Percentiles rank a stretch among this genome's conserved stretches.
These are phyloP conservation scores for Indicator maculatus DNA, from an alignment of 2,113 vertebrate species.

Conservation along the genomic window DNA sequence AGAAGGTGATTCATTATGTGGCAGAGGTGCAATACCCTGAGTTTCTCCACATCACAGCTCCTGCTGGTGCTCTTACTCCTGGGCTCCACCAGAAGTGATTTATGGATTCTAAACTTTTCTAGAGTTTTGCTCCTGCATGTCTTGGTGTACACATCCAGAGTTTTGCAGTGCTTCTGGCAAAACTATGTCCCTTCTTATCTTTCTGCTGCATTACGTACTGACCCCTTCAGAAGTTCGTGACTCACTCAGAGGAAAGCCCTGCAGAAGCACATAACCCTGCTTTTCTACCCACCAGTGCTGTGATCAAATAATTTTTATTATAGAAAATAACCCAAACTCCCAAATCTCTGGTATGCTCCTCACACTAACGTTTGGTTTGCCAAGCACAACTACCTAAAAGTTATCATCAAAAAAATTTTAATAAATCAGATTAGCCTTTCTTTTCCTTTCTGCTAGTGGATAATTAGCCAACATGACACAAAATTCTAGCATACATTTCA, in stretches of 20 bases:
- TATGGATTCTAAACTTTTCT: not conserved
- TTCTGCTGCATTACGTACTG: not conserved
- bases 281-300: not conserved
- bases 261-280: not conserved
- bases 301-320: not conserved
- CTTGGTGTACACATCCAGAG: not conserved
- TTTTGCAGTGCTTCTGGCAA: not conserved
- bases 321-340: not conserved
- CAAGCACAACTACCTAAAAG: not conserved
- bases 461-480: constrained; percentile 3
- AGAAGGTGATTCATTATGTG: not conserved
- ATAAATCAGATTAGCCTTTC: not conserved
- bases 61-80: not conserved
- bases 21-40: rapidly evolving
- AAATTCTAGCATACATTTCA: not conserved
- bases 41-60: not conserved
- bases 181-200: not conserved
- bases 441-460: constrained; percentile 10
- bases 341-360: not conserved
- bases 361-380: not conserved
- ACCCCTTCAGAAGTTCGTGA: not conserved
- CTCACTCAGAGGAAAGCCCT: not conserved
- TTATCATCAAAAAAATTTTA: not conserved
- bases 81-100: not conserved
- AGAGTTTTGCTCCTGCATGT: not conserved